These are phyloP conservation scores for Liasis olivaceus DNA, from an alignment of 2,797 vertebrate genomes.

Conservation along the genomic window DNA sequence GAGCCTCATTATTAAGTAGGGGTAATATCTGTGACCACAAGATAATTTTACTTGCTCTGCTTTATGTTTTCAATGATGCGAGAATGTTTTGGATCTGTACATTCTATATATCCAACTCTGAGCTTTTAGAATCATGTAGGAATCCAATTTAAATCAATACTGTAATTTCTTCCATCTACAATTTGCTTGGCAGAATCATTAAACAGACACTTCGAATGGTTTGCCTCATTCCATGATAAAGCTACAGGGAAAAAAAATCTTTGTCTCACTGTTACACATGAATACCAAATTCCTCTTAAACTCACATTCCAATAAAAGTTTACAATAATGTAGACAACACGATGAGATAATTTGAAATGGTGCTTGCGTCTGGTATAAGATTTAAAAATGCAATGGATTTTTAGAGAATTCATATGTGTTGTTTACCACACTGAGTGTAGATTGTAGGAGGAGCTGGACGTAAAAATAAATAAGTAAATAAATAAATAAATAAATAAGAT, in stretches of 20 bases:
- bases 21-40: neutral
- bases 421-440: conserved; percentile 73
- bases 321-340: conserved; percentile 67
- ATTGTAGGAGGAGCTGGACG: conserved; percentile 71
- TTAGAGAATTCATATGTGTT: conserved; percentile 76
- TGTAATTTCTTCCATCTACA: neutral
- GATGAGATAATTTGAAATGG: conserved; percentile 71
- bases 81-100: neutral
- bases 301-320: conserved; percentile 62
- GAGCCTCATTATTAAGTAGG: neutral
- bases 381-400: conserved; percentile 74
- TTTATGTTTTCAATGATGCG: neutral
- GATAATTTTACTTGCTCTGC: neutral
- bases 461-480: too few species aligned
- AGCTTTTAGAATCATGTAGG: conserved; percentile 7
- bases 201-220: conserved; percentile 11
- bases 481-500: conserved; percentile 77
- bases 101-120: neutral
- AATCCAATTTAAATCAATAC: conserved; percentile 24
- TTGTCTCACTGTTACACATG: neutral
- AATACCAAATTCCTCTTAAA: conserved; percentile 47
- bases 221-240: neutral
- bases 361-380: conserved; percentile 72
- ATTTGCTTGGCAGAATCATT: neutral
- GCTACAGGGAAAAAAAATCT: neutral